Base-by-base conservation (phyloP, 2,888 invertebrate species). In the Pyrrhosoma nymphula region DNA sequence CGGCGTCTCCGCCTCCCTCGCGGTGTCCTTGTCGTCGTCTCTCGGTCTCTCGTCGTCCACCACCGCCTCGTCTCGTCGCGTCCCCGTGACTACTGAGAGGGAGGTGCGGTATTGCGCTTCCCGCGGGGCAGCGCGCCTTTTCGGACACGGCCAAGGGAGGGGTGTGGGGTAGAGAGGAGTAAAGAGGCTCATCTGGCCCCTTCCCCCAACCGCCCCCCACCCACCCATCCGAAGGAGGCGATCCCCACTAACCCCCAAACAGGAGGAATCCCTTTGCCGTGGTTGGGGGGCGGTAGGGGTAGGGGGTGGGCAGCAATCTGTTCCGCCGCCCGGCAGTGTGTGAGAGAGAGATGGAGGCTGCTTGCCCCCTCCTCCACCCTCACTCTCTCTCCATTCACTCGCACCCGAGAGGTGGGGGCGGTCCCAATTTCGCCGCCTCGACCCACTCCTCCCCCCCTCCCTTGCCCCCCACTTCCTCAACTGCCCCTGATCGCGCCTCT, bases 161-260 rank as follows among this genome's bases (percentile, higher is more conserved):
- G 35, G 63, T 39, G 60, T 39, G 91, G 60, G 60, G 47, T 47
- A 63, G 91, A 14, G 91, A 39, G 6, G 63, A 30, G 23, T 35
- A 30, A 35, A 30, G 90, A 56, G 26, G 23, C 30, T 63, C 91
- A 60, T 60, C 60, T 60, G 60, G 20, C 47, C 69, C 69, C 91
- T 63, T 63, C 91, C 60, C 60, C 14, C 35, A 30, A 18, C 63
- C 91, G 4, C 39, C 26, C 63, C 91, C 63, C 91, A 60, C 39
- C 39, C 63, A 18, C 6, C 4, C n/a, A n/a, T n/a, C n/a, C n/a
- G n/a, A n/a, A n/a, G n/a, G n/a, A n/a, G n/a, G n/a, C 26, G 69
- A 18, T 23, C 18, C 23, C 60, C 35, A 90, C 90, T 90, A 90
- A 90, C 90, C 90, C 90, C 90, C 90, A 90, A 90, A 90, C 90